These are phyloP conservation scores for Cheilosia pagana DNA, from an alignment of 2,888 invertebrate species.

Conservation along the genomic window DNA sequence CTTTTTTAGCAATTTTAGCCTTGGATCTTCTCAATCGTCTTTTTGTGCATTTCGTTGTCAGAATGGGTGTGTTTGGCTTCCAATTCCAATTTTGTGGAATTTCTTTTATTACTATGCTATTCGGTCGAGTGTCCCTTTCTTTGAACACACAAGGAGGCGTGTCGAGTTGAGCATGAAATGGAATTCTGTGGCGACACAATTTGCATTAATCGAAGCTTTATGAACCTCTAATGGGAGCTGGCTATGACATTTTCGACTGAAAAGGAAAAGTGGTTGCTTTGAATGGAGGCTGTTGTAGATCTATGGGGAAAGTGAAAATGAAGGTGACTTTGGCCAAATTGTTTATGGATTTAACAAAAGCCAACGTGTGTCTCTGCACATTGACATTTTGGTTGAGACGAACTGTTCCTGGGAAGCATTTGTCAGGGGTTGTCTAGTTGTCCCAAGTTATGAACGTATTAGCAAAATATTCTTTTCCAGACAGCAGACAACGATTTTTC, in stretches of 20 bases:
- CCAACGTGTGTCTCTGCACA: too few relatives aligned
- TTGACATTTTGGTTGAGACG: too few relatives aligned
- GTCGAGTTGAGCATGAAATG: constrained; percentile 43
- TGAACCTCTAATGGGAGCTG: neutral
- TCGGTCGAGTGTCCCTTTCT: constrained; percentile 35
- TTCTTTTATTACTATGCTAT: constrained; percentile 29
- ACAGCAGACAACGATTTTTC: too few relatives aligned
- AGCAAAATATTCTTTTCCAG: too few relatives aligned
- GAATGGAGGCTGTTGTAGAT: too few relatives aligned
- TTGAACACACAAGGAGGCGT: neutral
- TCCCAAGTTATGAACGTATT: too few relatives aligned
- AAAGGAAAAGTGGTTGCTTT: neutral
- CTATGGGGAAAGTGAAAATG: too few relatives aligned
- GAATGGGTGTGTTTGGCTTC: neutral
- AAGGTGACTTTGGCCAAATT: too few relatives aligned
- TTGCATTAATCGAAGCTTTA: constrained; percentile 3
- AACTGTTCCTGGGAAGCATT: too few relatives aligned
- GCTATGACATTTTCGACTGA: neutral
- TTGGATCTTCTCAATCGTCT: constrained; percentile 15
- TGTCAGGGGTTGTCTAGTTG: too few relatives aligned
- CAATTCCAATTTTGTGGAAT: constrained; percentile 59
- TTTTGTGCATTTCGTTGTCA: constrained; percentile 19
- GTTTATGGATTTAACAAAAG: too few relatives aligned
- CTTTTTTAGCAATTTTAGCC: constrained; percentile 43
- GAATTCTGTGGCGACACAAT: constrained; percentile 18